These are phyloP conservation scores for Trematomus bernacchii DNA, from an alignment of 2,797 vertebrate species.

Conservation along the genomic window DNA sequence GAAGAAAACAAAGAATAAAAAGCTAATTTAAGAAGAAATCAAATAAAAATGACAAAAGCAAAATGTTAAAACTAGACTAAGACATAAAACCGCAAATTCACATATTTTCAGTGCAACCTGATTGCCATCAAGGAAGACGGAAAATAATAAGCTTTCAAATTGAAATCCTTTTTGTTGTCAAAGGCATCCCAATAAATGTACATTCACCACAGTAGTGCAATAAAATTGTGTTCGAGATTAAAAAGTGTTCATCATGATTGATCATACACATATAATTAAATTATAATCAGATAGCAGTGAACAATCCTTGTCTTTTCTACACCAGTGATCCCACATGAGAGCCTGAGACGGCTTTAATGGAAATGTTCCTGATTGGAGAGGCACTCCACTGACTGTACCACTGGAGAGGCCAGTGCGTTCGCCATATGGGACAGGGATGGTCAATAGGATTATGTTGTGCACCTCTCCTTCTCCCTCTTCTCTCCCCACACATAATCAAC, in stretches of 20 bases:
- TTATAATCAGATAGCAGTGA: slow-evolving; percentile 22
- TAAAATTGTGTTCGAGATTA: not conserved
- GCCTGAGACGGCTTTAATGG: slow-evolving; percentile 50
- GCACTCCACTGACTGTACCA: slow-evolving; percentile 81
- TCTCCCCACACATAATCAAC: slow-evolving; percentile 80
- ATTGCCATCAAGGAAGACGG: not conserved
- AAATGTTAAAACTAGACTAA: not conserved
- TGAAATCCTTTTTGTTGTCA: not conserved
- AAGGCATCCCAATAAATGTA: not conserved
- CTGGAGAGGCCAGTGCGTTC: slow-evolving; percentile 82
- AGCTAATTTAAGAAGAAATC: not conserved
- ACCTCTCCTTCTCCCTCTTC: slow-evolving; percentile 80
- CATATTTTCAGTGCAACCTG: not conserved
- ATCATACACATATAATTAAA: slow-evolving; percentile 4
- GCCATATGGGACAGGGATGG: slow-evolving; percentile 84
- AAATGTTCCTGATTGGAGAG: slow-evolving; percentile 71
- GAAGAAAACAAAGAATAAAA: not conserved
- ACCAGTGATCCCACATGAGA: slow-evolving; percentile 61
- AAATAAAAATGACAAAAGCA: not conserved
- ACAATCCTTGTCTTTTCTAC: slow-evolving; percentile 48
- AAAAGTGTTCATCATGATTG: not conserved
- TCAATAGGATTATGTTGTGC: slow-evolving; percentile 84
- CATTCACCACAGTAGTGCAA: not conserved
- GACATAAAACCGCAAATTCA: not conserved
- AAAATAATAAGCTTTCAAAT: not conserved